These are phyloP conservation scores for Xiphophorus maculatus DNA, from an alignment of 2,113 vertebrate species.

Conservation along the genomic window DNA sequence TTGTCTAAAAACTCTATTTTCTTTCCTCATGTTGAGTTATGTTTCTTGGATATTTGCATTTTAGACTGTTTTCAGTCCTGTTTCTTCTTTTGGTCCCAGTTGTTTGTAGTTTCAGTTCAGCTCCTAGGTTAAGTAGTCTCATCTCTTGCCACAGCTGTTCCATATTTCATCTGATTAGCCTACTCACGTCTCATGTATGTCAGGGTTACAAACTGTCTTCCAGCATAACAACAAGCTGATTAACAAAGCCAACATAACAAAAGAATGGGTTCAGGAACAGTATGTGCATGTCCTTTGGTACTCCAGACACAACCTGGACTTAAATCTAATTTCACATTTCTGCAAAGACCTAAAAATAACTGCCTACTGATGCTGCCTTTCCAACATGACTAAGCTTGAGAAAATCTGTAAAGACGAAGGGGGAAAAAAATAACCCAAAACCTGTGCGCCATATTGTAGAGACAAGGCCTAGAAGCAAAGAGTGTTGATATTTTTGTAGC, in stretches of 20 bases:
- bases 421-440: neutral
- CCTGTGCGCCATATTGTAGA: neutral
- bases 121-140: too few relatives aligned
- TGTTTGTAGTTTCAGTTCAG: too few relatives aligned
- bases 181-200: too few relatives aligned
- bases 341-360: neutral
- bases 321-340: neutral
- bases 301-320: neutral
- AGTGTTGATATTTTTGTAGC: neutral
- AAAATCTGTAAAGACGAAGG: neutral
- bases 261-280: neutral
- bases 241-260: neutral
- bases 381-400: neutral
- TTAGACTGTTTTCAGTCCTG: too few relatives aligned
- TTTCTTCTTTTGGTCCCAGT: too few relatives aligned
- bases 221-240: neutral
- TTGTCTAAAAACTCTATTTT: too few relatives aligned
- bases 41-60: too few relatives aligned
- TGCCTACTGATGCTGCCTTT: neutral
- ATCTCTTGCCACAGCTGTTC: too few relatives aligned
- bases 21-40: too few relatives aligned
- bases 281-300: neutral
- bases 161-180: too few relatives aligned
- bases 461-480: neutral
- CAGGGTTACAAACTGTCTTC: too few relatives aligned